Conservation (phyloP, 2,888 invertebrate species). For the Drosophila koepferae region DNA sequence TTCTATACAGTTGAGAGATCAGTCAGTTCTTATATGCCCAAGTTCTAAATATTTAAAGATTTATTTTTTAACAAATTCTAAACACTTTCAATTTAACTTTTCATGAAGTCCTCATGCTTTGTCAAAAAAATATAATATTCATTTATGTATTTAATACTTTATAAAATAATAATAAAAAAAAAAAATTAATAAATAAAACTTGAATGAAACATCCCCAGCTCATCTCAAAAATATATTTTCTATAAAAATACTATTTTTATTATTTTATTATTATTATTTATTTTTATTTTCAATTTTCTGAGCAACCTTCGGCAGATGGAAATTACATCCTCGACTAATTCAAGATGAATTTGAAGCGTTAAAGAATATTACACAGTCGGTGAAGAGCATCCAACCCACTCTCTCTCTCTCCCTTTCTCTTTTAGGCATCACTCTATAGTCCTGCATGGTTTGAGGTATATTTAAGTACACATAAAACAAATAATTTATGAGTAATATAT, state of each 20-base stretch:
- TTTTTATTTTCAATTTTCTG: no score
- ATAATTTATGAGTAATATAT: slow-evolving; percentile 49
- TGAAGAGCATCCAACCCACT: neutral
- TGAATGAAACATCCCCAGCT: no score
- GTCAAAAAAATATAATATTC: no score
- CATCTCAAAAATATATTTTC: no score
- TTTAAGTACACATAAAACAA: neutral
- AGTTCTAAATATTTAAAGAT: neutral
- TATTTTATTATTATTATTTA: no score
- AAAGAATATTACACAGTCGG: neutral
- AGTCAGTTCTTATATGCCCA: neutral
- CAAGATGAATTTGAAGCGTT: neutral
- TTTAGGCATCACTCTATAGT: neutral
- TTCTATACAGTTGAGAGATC: neutral
- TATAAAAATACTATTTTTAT: no score
- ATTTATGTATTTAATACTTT: no score
- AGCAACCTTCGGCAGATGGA: no score
- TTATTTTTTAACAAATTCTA: neutral
- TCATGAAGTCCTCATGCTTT: no score
- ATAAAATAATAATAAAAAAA: no score
- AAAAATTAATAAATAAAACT: no score
- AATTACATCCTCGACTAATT: no score
- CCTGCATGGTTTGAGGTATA: neutral
- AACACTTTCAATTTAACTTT: neutral
- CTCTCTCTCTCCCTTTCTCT: neutral